Evolutionary conservation across 1,140 invertebrate species (phyloP).

Genomic region (Drosophila arawakana): DNA sequence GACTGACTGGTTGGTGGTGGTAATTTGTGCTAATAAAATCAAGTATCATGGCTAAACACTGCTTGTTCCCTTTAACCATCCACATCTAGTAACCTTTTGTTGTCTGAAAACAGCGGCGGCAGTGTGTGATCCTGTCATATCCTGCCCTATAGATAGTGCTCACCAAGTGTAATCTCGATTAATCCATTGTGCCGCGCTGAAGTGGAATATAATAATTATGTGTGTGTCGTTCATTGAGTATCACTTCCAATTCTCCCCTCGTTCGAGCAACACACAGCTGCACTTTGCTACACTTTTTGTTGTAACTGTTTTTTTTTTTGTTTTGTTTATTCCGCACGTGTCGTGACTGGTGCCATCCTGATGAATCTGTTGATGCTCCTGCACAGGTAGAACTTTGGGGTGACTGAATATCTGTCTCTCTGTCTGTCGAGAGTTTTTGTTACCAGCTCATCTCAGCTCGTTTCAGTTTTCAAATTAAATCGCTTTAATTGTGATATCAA

Average conservation of each 20-base stretch:
- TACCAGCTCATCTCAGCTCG: constrained; percentile 43
- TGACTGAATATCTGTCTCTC: constrained; percentile 31
- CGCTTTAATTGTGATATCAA: constrained; percentile 83
- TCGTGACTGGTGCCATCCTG: constrained; percentile 44
- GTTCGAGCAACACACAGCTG: constrained; percentile 56
- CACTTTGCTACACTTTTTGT: constrained; percentile 75
- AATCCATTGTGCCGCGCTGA: constrained; percentile 76
- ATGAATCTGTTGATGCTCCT: constrained; percentile 3
- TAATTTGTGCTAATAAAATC: constrained; percentile 84
- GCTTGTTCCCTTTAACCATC: constrained; percentile 21
- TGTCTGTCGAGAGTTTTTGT: constrained; percentile 20
- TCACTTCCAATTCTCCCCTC: constrained; percentile 33
- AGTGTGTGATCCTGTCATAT: constrained; percentile 48
- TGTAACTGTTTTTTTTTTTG: constrained; percentile 51
- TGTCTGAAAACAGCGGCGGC: constrained; percentile 11
- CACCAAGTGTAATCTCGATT: constrained; percentile 80
- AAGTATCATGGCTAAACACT: constrained; percentile 77
- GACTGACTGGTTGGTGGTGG: constrained; percentile 61
- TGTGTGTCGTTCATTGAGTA: constrained; percentile 39
- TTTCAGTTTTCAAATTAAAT: constrained; percentile 82
- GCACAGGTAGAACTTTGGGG: constrained; percentile 67
- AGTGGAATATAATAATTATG: constrained; percentile 84
- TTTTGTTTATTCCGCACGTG: constrained; percentile 61
- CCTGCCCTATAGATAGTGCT: constrained; percentile 62
- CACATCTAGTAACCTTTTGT: background rate